Percentiles rank a stretch among this genome's conserved stretches.
These are phyloP conservation scores for Nothobranchius kuhntae DNA, from an alignment of 2,113 vertebrate genomes.

Conservation along the genomic window DNA sequence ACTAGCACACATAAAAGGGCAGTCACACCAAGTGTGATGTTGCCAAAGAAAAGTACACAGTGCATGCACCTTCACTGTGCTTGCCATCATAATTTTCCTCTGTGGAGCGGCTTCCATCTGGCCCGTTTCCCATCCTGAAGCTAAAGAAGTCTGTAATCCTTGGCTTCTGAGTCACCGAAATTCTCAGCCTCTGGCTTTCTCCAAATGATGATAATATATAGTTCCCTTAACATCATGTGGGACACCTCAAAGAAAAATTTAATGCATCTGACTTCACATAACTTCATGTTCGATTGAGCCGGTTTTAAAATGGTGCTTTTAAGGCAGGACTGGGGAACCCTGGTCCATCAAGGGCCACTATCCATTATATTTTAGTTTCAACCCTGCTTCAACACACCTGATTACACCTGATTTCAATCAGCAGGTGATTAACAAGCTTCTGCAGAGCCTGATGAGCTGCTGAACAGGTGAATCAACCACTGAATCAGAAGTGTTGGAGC, in stretches of 20 bases:
- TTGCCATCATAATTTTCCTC: neutral
- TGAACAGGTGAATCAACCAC: too few relatives aligned
- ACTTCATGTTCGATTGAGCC: constrained; percentile 22
- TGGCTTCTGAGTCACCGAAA: constrained; percentile 53
- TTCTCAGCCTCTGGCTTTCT: constrained; percentile 35
- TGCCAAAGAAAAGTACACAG: neutral
- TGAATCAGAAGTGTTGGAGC: too few relatives aligned
- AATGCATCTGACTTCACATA: constrained; percentile 12
- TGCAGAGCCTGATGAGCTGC: too few relatives aligned
- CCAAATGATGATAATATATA: constrained; percentile 38
- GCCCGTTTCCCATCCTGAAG: constrained; percentile 26
- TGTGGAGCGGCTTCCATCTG: constrained; percentile 16
- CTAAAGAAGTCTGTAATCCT: constrained; percentile 44
- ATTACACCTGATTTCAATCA: too few relatives aligned
- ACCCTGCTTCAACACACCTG: too few relatives aligned
- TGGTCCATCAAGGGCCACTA: too few relatives aligned
- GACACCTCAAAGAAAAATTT: constrained; percentile 43
- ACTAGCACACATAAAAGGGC: neutral
- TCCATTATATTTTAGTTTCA: too few relatives aligned
- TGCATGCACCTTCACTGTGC: neutral
- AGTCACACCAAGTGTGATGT: neutral
- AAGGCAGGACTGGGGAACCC: too few relatives aligned
- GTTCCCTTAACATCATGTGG: constrained; percentile 26
- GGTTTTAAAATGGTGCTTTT: neutral
- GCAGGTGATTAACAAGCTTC: too few relatives aligned